Evolutionary conservation across 2,113 vertebrate genomes (phyloP).

Genomic region (Oryzias javanicus): DNA sequence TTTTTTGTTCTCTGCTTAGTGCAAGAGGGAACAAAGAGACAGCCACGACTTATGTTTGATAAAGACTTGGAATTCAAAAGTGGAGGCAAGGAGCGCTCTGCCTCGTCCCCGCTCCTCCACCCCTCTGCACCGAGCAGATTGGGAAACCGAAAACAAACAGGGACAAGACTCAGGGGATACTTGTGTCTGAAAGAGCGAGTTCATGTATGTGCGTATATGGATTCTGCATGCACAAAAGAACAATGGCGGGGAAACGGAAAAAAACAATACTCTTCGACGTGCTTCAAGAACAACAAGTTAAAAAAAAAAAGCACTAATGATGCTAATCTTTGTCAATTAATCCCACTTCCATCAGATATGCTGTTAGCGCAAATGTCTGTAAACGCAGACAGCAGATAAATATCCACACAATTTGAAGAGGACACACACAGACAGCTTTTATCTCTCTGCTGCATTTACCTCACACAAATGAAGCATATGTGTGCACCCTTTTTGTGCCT

Average conservation of each 20-base stretch:
- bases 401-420: neutral
- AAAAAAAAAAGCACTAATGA: slow-evolving; percentile 37
- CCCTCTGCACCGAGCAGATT: slow-evolving; percentile 44
- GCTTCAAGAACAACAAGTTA: slow-evolving; percentile 7
- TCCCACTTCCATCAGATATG: slow-evolving; percentile 35
- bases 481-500: neutral
- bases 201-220: slow-evolving; percentile 10
- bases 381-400: neutral
- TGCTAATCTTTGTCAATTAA: slow-evolving; percentile 58
- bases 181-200: slow-evolving; percentile 33
- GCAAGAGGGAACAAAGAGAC: slow-evolving; percentile 53
- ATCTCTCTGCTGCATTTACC: neutral
- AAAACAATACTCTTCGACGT: too few species aligned
- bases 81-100: slow-evolving; percentile 48
- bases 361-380: slow-evolving; percentile 19
- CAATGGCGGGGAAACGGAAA: too few species aligned
- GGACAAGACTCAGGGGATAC: slow-evolving; percentile 60
- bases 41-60: slow-evolving; percentile 64
- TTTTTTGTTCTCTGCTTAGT: slow-evolving; percentile 56
- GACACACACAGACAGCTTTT: slow-evolving; percentile 9
- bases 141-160: slow-evolving; percentile 64
- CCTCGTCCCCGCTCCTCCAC: slow-evolving; percentile 24
- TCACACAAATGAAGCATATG: neutral
- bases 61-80: slow-evolving; percentile 47
- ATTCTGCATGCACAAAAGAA: slow-evolving; percentile 29